Base-by-base conservation (phyloP, 2,888 invertebrate species). In the Trachelus tabidus region DNA sequence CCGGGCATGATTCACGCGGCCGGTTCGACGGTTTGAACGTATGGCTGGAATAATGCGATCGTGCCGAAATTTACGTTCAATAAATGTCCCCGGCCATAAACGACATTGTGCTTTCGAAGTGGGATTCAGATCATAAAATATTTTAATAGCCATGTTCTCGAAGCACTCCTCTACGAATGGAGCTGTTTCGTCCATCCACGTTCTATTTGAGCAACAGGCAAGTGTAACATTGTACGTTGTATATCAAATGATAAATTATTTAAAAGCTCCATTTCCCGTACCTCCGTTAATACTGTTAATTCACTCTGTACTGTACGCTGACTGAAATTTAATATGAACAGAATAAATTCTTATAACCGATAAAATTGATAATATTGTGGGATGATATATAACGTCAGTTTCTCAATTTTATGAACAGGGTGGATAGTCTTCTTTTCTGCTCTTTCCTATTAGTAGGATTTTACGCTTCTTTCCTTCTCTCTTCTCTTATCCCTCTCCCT, bases 71-170 rank as follows among this genome's bases (percentile, higher is more conserved):
- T 82, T 81, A 82, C 81, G 79, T 79, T 78, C 79, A 82, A 82
- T 82, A 82, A 82, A 82, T 82, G 81, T 78, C 79, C 79, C 76
- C 77, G 78, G 78, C 78, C 82, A 82, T 82, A 82, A 82, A 82
- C 78, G 82, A 82, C 81, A 82, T 82, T 81, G 81, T 82, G 78
- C 81, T 77, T 78, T 81, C 56, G 79, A 74, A 75, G 77, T 77
- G 76, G 75, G 77, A 69, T 37, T 34, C 30, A 71, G 71, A 71
- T 71, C 71, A 34, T 71, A 71, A 71, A 71, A 71, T 71, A 71
- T 71, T 71, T 71, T 71, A 71, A 71, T 71, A 30, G 31, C 71
- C 71, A 34, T 34, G 34, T 31, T 31, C 31, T 71, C 31, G 71
- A 31, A 30, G 15, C 12, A 11, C 71, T 71, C 30, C 71, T 71